Base-by-base conservation (phyloP, 2,888 invertebrate species). In the Carpatolechia fugitivella region DNA sequence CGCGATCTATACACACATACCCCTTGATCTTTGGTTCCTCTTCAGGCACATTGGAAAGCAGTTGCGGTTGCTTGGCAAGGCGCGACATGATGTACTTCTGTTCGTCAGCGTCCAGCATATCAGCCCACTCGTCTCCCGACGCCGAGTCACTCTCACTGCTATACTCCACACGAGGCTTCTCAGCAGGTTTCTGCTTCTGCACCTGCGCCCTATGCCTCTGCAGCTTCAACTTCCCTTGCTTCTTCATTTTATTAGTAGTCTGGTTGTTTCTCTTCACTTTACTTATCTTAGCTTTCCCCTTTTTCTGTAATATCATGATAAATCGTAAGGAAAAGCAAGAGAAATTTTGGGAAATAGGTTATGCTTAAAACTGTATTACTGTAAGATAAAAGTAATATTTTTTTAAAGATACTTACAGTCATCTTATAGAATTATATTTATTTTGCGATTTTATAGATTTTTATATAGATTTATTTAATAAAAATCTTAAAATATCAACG, bases 31-130 rank as follows among this genome's bases (percentile, higher is more conserved):
- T 20, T 35, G 30, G 30, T 33, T 87, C 85, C 44, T 82, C 72
- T 55, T 83, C 78, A 0, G 87, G 86, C 3, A 90, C 78, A 67
- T 86, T 80, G 11, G 87, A 74, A 14, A 90, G 65, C 38, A 88
- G 62, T 38, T 82, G 76, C 0, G 87, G 89, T 59, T 90, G 87
- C 60, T 85, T 87, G 0, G 82, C 76, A 6, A 90, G 74, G 35
- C 87, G 74, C 7, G 63, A 80, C 74, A 88, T 76, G 38, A 92
- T 82, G 62, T 92, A 92, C 59, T 85, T 72, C 62, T 92, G 80
- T 60, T 92, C 92, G 0, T 92, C 92, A 1, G 88, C 83, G 46
- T 92, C 92, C 63, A 92, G 69, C 92, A 92, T 92, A 63, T 92
- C 91, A 16, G 91, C 82, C 77, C 91, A 90, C 63, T 91, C 92